A percentile compares a stretch with the other conserved stretches of the same genome.
Conservation (phyloP, 2,113 vertebrate genomes). For the Marmota monax region DNA sequence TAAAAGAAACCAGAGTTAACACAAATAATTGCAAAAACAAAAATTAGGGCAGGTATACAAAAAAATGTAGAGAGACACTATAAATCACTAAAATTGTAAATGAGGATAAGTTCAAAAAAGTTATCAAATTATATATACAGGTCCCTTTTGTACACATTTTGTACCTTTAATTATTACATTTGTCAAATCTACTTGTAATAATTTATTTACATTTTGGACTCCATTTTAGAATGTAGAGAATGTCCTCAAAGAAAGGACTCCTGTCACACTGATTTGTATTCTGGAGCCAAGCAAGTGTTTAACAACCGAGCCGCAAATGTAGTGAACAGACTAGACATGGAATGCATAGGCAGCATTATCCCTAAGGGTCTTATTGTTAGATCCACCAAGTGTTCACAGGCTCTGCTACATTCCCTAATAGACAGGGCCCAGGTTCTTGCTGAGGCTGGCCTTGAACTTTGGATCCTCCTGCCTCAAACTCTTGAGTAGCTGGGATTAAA, state of each 20-base stretch:
- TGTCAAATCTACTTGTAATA: background rate
- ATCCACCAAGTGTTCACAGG: background rate
- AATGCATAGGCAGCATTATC: fast-evolving
- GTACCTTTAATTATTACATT: background rate
- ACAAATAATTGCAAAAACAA: background rate
- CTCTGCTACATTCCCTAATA: background rate
- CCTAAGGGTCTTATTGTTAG: background rate
- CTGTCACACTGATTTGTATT: background rate
- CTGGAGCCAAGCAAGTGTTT: background rate
- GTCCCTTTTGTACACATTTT: background rate
- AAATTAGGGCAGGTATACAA: background rate
- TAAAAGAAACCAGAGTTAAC: constrained; percentile 3
- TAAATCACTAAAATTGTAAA: background rate
- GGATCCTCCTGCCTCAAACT: too few relatives aligned
- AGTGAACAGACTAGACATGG: too few relatives aligned
- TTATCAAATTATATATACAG: background rate
- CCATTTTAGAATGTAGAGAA: background rate
- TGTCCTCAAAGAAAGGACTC: background rate
- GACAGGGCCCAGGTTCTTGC: background rate
- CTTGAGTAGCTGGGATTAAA: too few relatives aligned
- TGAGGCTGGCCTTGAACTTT: too few relatives aligned
- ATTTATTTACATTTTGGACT: background rate
- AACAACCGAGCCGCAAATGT: background rate
- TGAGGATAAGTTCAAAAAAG: background rate
- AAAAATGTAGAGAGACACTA: background rate